Evolutionary conservation across 1,140 invertebrate species (phyloP).

Genomic region (Euschistus heros): DNA sequence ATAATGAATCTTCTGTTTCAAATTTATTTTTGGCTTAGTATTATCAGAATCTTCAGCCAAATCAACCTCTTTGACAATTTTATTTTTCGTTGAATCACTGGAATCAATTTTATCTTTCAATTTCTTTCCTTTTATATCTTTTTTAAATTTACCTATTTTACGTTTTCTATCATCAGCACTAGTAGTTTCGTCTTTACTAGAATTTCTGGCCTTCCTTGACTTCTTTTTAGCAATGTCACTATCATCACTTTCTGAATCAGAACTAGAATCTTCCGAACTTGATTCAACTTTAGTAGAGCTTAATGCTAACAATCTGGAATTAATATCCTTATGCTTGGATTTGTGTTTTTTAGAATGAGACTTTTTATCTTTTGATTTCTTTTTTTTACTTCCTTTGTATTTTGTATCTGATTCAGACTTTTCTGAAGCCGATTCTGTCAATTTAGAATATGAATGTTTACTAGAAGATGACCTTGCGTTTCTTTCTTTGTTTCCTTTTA

Average conservation of each 20-base stretch:
- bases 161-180: not conserved
- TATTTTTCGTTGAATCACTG: not conserved
- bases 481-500: not conserved
- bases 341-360: conserved; percentile 27
- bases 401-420: conserved; percentile 33
- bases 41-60: too few relatives aligned
- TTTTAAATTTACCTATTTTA: not conserved
- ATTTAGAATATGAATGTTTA: not conserved
- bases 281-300: not conserved
- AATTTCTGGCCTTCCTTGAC: not conserved
- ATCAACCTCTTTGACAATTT: too few relatives aligned
- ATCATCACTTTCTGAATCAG: not conserved
- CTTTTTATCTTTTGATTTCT: conserved; percentile 19
- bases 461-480: not conserved
- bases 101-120: not conserved
- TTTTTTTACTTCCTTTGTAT: conserved; percentile 31
- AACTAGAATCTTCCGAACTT: not conserved
- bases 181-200: not conserved
- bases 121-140: not conserved
- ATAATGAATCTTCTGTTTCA: too few relatives aligned
- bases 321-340: conserved; percentile 26
- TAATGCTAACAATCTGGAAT: conserved; percentile 1
- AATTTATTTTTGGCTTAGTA: too few relatives aligned
- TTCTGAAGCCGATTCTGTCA: conserved; percentile 4
- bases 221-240: not conserved